Base-by-base conservation (phyloP, 2,113 vertebrate species). In the Chlorodrepanis virens region DNA sequence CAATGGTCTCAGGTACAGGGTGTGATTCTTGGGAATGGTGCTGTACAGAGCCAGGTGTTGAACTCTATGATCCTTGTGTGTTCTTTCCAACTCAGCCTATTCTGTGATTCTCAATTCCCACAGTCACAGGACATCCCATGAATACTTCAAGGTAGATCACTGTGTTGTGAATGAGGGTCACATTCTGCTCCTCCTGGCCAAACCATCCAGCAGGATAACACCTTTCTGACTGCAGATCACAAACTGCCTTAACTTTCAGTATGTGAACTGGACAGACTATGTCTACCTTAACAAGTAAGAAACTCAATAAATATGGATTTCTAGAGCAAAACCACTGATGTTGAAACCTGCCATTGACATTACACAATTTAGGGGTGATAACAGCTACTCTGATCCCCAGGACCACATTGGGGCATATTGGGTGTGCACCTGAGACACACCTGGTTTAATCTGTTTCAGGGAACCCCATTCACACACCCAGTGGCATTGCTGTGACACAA, bases 21-120 rank as follows among this genome's bases (percentile, higher is more conserved):
- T 77, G 37, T 52, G 27, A 19, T 44, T 60, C 37, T 27, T 77
- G 22, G 63, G 14, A 44, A 52, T 60, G 45, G 27, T 44, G 37
- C 39, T 69, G 4, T 60, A 54, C 45, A 60, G 45, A 60, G 9
- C 33, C 53, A 37, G 14, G 3, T 39, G 31, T 19, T 60, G 33
- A 14, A 33, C 45, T 60, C 14, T 19, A 0, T 44, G 33, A 28
- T 69, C 18, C 19, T 53, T 23, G 18, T 3, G 22, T 9, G 33
- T 39, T 52, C 39, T 44, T 60, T 77, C 22, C 45, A 60, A 14
- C 45, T 69, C 33, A 52, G 27, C 11, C 18, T 44, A 37, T 28
- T 52, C 37, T 37, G 52, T 57, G 50, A 35, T 56, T 65, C 50
- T 20, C 14, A 17, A 2, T 45, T 81, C 12, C 25, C 0, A 0